Conservation (phyloP, 2,797 vertebrate genomes). For the Onychomys torridus region DNA sequence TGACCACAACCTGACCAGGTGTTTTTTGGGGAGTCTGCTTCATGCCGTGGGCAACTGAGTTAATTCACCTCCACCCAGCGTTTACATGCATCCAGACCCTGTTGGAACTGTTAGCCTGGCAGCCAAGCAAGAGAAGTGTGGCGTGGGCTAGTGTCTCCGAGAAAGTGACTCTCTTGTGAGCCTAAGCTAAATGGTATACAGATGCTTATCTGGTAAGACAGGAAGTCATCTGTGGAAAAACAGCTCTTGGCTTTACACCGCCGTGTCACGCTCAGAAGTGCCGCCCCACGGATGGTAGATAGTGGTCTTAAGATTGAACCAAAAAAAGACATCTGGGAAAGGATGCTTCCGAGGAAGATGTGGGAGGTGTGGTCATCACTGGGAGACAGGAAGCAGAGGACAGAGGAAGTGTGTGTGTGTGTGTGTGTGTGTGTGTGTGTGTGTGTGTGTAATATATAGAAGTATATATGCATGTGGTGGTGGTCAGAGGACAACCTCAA, state of each 20-base stretch:
- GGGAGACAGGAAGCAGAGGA: not conserved
- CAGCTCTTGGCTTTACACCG: not conserved
- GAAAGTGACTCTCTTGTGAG: slow-evolving; percentile 27
- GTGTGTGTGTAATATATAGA: not conserved
- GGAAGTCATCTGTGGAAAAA: slow-evolving; percentile 41
- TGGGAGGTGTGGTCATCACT: not conserved
- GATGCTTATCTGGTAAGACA: not conserved
- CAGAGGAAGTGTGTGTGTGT: not conserved
- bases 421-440: not conserved
- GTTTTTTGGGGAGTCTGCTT: not conserved
- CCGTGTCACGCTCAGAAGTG: not conserved
- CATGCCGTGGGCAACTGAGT: rapidly evolving
- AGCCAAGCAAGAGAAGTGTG: not conserved
- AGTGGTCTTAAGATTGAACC: not conserved
- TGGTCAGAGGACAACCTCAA: not conserved
- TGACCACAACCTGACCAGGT: not conserved
- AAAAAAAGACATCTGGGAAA: not conserved
- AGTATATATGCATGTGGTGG: not conserved
- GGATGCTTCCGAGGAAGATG: slow-evolving; percentile 25
- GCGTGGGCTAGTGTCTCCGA: not conserved
- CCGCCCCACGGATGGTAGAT: not conserved
- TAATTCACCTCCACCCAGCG: not conserved
- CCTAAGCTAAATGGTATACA: not conserved
- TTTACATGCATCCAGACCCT: not conserved
- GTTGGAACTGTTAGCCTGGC: not conserved